These are phyloP conservation scores for Microctonus brassicae DNA, from an alignment of 2,888 invertebrate species.

Conservation along the genomic window DNA sequence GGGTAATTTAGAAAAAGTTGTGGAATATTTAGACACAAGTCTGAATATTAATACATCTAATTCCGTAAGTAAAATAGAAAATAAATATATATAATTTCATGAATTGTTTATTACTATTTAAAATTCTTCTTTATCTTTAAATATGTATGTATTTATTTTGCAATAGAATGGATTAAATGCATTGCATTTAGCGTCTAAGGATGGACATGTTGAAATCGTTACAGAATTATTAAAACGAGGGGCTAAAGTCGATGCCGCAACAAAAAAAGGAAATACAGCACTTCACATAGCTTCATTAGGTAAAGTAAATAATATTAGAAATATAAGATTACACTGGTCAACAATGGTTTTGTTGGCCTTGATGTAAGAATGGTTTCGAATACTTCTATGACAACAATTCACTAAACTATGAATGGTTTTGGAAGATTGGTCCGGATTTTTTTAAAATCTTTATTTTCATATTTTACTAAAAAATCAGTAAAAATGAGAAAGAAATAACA, in stretches of 20 bases:
- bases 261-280: slow-evolving; percentile 97
- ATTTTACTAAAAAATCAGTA: too few species aligned
- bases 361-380: too few species aligned
- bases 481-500: too few species aligned
- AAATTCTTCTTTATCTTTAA: slow-evolving; percentile 19
- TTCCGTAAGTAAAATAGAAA: slow-evolving; percentile 75
- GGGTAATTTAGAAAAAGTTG: slow-evolving; percentile 94
- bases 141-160: too few species aligned
- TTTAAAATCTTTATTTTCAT: too few species aligned
- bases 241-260: slow-evolving; percentile 94
- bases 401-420: too few species aligned
- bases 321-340: too few species aligned
- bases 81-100: not conserved
- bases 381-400: too few species aligned
- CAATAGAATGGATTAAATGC: slow-evolving; percentile 96
- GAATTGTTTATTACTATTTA: not conserved
- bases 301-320: slow-evolving; percentile 45
- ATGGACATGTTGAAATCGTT: slow-evolving; percentile 95
- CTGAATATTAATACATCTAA: slow-evolving; percentile 98
- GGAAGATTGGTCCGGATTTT: too few species aligned
- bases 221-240: slow-evolving; percentile 90
- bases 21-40: slow-evolving; percentile 93
- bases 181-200: slow-evolving; percentile 96
- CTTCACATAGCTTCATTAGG: slow-evolving; percentile 95
- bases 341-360: too few species aligned